These are phyloP conservation scores for Caiman crocodilus DNA, from an alignment of 2,797 vertebrate genomes.

Conservation along the genomic window DNA sequence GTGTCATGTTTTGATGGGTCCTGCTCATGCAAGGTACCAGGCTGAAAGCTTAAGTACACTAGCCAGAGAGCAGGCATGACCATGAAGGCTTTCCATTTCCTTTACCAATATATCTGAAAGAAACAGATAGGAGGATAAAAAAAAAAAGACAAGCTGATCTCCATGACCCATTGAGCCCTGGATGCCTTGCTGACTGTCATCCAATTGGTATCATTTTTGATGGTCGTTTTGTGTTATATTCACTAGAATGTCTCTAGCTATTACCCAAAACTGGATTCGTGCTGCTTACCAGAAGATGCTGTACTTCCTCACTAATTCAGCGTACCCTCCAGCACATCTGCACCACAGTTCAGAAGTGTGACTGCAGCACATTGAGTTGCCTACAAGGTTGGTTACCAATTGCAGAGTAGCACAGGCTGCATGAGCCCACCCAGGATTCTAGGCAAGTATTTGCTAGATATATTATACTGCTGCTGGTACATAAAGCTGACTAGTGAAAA, in stretches of 20 bases:
- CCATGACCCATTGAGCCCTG: too few relatives aligned
- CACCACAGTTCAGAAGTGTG: too few relatives aligned
- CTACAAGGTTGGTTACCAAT: too few relatives aligned
- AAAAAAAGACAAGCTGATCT: background rate
- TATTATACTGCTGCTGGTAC: too few relatives aligned
- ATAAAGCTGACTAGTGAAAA: too few relatives aligned
- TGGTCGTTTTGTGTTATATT: background rate
- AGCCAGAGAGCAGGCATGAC: too few relatives aligned
- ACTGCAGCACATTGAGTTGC: too few relatives aligned
- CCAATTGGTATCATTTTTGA: background rate
- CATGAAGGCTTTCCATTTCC: too few relatives aligned
- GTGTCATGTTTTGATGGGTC: background rate
- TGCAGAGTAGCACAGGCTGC: too few relatives aligned
- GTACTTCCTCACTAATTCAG: background rate
- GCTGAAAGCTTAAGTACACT: background rate
- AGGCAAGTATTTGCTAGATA: too few relatives aligned
- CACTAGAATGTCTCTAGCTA: background rate
- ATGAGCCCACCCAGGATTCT: too few relatives aligned
- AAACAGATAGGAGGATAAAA: background rate
- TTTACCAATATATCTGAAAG: background rate
- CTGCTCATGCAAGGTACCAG: background rate
- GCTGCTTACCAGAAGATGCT: background rate
- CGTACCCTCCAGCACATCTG: background rate
- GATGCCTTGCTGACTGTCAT: background rate
- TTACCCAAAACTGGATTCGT: background rate